phyloP scores from a whole-genome alignment of 2,113 vertebrate genomes.

The Typhlomys cinereus region DNA sequence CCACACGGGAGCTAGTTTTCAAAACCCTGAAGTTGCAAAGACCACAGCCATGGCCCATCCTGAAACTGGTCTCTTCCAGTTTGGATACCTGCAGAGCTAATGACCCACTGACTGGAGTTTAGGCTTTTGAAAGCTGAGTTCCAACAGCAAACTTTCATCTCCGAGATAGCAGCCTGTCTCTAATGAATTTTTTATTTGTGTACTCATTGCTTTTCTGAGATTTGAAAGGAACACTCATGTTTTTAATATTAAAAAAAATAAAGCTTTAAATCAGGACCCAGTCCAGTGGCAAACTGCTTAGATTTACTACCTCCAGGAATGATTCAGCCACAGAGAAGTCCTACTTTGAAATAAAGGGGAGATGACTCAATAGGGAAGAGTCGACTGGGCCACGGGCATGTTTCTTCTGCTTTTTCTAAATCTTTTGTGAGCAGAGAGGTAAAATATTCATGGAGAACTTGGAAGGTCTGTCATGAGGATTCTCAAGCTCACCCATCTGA shows the following conservation, averaged over 20 bases:
- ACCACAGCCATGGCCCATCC: constrained; percentile 71
- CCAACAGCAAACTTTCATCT: constrained; percentile 85
- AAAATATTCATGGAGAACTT: constrained; percentile 72
- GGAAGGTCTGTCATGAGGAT: neutral
- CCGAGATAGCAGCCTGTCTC: constrained; percentile 80
- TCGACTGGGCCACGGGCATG: neutral
- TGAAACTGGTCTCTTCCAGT: constrained; percentile 60
- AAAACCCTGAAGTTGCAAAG: constrained; percentile 79
- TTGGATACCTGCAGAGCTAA: constrained; percentile 80
- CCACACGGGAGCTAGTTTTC: constrained; percentile 76
- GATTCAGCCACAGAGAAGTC: constrained; percentile 32
- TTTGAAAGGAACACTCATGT: constrained; percentile 84
- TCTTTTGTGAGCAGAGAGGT: constrained; percentile 29
- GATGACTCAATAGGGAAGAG: neutral
- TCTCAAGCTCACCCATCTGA: neutral
- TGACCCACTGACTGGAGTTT: constrained; percentile 83
- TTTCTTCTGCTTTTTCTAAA: neutral
- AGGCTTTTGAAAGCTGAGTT: constrained; percentile 82
- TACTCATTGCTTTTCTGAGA: constrained; percentile 83
- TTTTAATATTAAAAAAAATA: constrained; percentile 81
- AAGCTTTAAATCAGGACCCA: constrained; percentile 75
- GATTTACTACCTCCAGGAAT: constrained; percentile 19
- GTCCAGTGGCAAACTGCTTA: constrained; percentile 66
- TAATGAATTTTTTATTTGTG: constrained; percentile 90
- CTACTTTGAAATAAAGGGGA: neutral